Conservation (phyloP, 2,888 invertebrate species). For the Leptura quadrifasciata region DNA sequence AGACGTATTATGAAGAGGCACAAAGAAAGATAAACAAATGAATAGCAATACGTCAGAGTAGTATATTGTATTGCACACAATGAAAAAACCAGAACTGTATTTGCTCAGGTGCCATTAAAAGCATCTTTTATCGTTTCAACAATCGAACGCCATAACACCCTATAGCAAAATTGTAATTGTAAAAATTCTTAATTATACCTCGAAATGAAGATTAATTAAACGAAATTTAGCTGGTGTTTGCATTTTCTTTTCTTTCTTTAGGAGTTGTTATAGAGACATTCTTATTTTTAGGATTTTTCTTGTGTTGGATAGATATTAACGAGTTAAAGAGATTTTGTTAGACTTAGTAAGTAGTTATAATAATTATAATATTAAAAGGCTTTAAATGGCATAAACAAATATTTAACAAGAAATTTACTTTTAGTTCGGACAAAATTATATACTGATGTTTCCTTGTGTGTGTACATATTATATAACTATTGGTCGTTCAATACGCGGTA, state of each 20-base stretch:
- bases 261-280: neutral
- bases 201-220: constrained; percentile 46
- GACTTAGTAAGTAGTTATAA: no score
- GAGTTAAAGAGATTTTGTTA: no score
- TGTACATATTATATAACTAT: no score
- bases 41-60: constrained; percentile 53
- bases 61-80: constrained; percentile 51
- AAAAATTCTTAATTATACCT: constrained; percentile 51
- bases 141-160: constrained; percentile 53
- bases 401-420: no score
- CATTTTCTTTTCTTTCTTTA: neutral
- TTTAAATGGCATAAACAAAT: no score
- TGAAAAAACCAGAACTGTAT: constrained; percentile 59
- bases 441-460: no score
- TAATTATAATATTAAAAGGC: no score
- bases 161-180: constrained; percentile 44
- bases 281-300: neutral
- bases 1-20: constrained; percentile 29
- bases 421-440: no score
- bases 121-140: constrained; percentile 56
- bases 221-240: neutral
- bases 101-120: constrained; percentile 63
- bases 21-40: constrained; percentile 52
- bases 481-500: no score
- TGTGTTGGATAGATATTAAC: no score